phyloP scores from a whole-genome alignment of 2,113 vertebrate genomes.

The Halcyon malimbica region DNA sequence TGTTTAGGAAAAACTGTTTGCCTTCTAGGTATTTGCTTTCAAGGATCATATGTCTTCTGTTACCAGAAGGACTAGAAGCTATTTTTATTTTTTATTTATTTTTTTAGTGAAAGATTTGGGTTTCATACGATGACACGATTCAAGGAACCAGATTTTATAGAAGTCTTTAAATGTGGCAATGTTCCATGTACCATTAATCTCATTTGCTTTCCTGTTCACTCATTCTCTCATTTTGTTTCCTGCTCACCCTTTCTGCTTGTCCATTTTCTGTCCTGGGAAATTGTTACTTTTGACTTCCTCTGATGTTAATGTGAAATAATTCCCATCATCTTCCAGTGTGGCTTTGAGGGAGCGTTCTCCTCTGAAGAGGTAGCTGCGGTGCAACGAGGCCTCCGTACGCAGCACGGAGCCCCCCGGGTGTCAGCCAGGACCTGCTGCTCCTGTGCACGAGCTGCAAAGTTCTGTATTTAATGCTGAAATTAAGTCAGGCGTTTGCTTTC shows the following conservation, averaged over 20 bases:
- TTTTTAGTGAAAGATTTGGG: neutral
- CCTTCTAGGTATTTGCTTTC: neutral
- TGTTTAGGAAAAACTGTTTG: neutral
- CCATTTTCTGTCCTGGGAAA: neutral
- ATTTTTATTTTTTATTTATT: neutral
- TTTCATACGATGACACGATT: neutral
- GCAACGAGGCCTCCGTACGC: neutral
- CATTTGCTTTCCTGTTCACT: neutral
- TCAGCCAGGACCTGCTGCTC: neutral
- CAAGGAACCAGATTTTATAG: neutral
- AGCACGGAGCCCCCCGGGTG: neutral
- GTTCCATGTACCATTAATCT: neutral
- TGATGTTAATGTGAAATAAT: neutral
- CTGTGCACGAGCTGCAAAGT: neutral
- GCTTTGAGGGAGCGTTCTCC: neutral
- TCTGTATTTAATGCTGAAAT: neutral
- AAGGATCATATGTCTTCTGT: neutral
- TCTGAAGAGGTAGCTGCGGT: neutral
- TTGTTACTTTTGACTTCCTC: neutral
- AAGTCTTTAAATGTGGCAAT: neutral
- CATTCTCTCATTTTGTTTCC: neutral
- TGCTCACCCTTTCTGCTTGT: neutral
- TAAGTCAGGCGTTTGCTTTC: neutral
- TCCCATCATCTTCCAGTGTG: neutral
- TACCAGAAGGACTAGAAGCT: neutral